Conservation (phyloP, 2,113 vertebrate species). For the Corythornis cristatus region DNA sequence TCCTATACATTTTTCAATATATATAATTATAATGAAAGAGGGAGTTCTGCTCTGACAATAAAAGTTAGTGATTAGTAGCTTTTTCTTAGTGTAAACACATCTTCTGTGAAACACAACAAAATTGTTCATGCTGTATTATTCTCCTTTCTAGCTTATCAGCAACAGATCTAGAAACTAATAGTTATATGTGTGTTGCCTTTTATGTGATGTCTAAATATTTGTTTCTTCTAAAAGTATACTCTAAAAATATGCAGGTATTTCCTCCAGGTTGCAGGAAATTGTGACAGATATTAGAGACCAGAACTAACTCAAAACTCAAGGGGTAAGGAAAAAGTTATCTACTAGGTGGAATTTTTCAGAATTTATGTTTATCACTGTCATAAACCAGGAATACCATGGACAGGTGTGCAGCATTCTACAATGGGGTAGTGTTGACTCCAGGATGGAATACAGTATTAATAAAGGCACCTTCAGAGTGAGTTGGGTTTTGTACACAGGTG, state of each 20-base stretch:
- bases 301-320: not conserved
- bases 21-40: not conserved
- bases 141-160: not conserved
- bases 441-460: not conserved
- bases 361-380: not conserved
- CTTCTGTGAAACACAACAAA: not conserved
- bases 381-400: not conserved
- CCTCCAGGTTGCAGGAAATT: not conserved
- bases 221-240: not conserved
- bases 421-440: not conserved
- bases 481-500: not conserved
- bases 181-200: not conserved
- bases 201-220: not conserved
- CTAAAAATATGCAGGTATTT: not conserved
- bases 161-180: not conserved
- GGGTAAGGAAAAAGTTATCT: not conserved
- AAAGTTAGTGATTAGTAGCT: not conserved
- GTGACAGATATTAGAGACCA: not conserved
- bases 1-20: not conserved
- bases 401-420: not conserved
- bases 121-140: not conserved
- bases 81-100: not conserved
- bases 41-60: not conserved
- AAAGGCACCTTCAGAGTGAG: not conserved
- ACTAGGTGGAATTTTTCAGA: not conserved